Base-by-base conservation (phyloP, 1,140 invertebrate genomes). In the Chlorops oryzae region DNA sequence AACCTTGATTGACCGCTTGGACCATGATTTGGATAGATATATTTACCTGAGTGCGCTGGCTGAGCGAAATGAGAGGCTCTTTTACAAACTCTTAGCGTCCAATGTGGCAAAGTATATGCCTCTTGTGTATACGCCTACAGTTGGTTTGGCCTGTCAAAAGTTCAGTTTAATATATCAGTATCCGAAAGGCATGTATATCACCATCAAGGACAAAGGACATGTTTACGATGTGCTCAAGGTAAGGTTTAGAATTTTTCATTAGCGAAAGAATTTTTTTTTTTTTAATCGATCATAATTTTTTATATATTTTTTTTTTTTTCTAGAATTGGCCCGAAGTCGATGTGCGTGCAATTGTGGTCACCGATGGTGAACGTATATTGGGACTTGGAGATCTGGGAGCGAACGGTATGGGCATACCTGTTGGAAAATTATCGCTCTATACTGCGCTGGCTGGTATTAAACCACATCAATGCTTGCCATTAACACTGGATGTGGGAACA, bases 181-280 rank as follows among this genome's bases (percentile, higher is more conserved):
- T 5, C 92, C 95, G 0, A 82, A 90, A 39, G 95, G 95, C 10
- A 76, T 99, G n/a, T 99, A 92, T 63, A 88, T 99, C 56, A 94
- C 92, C 17, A 96, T 98, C 42, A 85, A 98, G 70, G 96, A 99
- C 69, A 87, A 87, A 59, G 93, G 92, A 6, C 90, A 98, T 72
- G 75, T 96, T 4, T 90, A 87, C 61, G 83, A 92, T 27, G 80
- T 93, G 5, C 63, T 95, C 1, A 82, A 81, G 63, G 56, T 58
- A 44, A 51, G 15, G 18, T 28, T 51, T 10, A 52, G 25, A 21
- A 44, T 9, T 10, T 45, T 10, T 45, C 2, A 38, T 7, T n/a
- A 12, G 12, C 7, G 37, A 17, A 45, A 37, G 23, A 12, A 17
- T 23, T 39, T 2, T 21, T 23, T 39, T 42, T 44, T 15, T 21